Base-by-base conservation (phyloP, 1,140 invertebrate genomes). In the Drosophila murphyi region DNA sequence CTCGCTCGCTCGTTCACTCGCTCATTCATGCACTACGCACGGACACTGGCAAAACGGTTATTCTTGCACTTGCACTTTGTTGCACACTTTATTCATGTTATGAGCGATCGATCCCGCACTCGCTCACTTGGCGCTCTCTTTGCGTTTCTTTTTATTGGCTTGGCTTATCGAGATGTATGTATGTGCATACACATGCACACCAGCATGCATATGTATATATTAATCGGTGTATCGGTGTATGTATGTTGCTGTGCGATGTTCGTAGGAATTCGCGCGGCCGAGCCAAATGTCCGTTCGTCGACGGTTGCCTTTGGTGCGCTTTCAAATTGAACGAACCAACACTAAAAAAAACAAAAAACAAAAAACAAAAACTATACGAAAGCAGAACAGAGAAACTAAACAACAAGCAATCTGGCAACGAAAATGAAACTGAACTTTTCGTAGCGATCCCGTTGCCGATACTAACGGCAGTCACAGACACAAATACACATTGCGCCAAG, bases 351-450 rank as follows among this genome's bases (percentile, higher is more conserved):
- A 63, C 1, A 20, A 73, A 69, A 51, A 56, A 43, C 43, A 71
- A 61, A 43, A 43, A 43, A 29, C 41, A 63, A 63, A 28, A 50
- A 48, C 34, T 51, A 52, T 43, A 12, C 35, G n/a, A 52, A 52
- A 41, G 48, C 37, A 41, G 12, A 41, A 10, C 28, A 52, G 8
- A 52, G 8, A 29, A 48, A 51, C 34, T 54, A 78, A 75, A 82
- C 72, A 80, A 80, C 78, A 80, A 47, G 32, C 57, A 60, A 72
- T 60, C 69, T 61, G 50, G 54, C 72, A 76, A 72, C 83, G 85
- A 88, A 82, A 88, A 86, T 83, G 80, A 88, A 87, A 87, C 83
- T 83, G 85, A 89, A 88, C 85, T 89, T 88, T 88, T 75, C 80
- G 76, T 68, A 52, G 78, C 85, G 85, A 89, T 89, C 81, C 85